These are phyloP conservation scores for Eunapius fragilis DNA, from an alignment of 37 sponge, comb jelly and placozoan genomes.

Conservation along the genomic window DNA sequence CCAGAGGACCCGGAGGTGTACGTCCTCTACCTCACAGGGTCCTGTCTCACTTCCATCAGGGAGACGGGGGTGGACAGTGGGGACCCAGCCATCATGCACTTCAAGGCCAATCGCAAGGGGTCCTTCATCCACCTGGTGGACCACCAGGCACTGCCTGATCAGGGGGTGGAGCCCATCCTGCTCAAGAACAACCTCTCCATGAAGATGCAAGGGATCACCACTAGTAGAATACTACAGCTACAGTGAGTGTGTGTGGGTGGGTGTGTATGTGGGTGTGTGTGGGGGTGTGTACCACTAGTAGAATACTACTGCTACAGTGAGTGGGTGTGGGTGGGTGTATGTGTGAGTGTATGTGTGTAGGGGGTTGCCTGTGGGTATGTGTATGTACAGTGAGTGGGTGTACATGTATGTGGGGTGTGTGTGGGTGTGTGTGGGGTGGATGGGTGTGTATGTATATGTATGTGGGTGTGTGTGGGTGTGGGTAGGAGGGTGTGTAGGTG, in stretches of 20 bases:
- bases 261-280: background rate
- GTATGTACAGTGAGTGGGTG: background rate
- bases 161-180: slow-evolving; percentile 51
- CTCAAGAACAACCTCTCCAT: slow-evolving; percentile 51
- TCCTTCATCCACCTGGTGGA: slow-evolving; percentile 50
- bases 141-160: slow-evolving; percentile 52
- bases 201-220: slow-evolving; percentile 66
- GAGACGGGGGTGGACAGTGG: slow-evolving; percentile 35
- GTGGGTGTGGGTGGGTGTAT: too few relatives aligned
- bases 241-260: slow-evolving; percentile 5
- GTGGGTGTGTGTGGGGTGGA: background rate
- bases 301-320: too few relatives aligned
- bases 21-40: slow-evolving; percentile 63
- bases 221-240: slow-evolving; percentile 69
- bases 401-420: background rate
- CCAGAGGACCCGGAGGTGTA: slow-evolving; percentile 52
- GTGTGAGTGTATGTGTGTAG: background rate
- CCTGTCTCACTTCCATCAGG: slow-evolving; percentile 54
- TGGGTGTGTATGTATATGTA: too few relatives aligned
- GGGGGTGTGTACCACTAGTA: too few relatives aligned
- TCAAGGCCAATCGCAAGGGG: background rate
- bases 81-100: background rate
- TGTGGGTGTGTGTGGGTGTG: too few relatives aligned
- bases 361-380: background rate
- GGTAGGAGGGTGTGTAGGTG: background rate